Evolutionary conservation across 2,113 vertebrate genomes (phyloP), one percentile per base, ranked within the genome.

Genomic region (Scomber colias): DNA sequence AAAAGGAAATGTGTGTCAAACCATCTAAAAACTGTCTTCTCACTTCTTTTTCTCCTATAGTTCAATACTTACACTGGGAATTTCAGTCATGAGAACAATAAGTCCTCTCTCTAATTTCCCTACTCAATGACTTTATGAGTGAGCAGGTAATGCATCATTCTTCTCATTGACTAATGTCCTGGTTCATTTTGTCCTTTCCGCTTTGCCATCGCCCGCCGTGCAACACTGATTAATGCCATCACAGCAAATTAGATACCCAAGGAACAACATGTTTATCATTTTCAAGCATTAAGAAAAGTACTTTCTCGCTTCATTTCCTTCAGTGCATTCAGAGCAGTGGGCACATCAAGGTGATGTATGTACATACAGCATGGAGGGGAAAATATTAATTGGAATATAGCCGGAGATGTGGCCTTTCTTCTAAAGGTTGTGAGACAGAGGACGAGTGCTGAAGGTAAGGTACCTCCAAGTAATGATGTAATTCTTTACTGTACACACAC

Each of bases 211-310:
- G 74, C 90, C 93, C 71, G 81, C 89, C 77, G 87, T 64, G 88
- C 79, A 86, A 87, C 85, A 69, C 89, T 93, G 91, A 94, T 93
- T 93, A 94, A 94, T 92, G 88, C 87, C 91, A 88, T 92, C 81
- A 86, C 79, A 82, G 88, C 86, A 94, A 94, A 93, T 94, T 88
- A 92, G 88, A 94, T 90, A 89, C 89, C 87, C 71, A 13, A 81
- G 77, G 85, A 90, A 81, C 85, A 92, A 90, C 92, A 82, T 93
- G 92, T 92, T 94, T 90, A 93, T 94, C 93, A 94, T 90, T 89
- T 85, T 79, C 79, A 83, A 71, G 82, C 79, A 85, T 82, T 84
- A 83, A 78, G 74, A 84, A 85, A 87, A 80, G 76, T 65, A 68
- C 80, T 78, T 77, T 77, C 67, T 55, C 49, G 44, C 48, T 84